Conservation (phyloP, 2,797 vertebrate species). For the Thamnophis elegans region DNA sequence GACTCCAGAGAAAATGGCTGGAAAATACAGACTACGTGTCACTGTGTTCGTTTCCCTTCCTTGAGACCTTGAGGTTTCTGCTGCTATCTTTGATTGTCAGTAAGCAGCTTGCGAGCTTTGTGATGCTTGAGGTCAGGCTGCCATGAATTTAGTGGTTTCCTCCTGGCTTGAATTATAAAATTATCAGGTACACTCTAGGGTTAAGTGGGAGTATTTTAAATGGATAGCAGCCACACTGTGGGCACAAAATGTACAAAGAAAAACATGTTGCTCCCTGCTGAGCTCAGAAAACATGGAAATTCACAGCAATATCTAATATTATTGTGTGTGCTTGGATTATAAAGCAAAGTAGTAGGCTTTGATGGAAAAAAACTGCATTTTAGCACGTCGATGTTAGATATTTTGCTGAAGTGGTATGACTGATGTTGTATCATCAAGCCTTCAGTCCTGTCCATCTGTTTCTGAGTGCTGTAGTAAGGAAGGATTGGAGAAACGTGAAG, state of each 20-base stretch:
- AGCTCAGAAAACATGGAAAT: not conserved
- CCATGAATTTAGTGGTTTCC: not conserved
- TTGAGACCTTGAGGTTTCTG: not conserved
- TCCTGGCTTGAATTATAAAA: not conserved
- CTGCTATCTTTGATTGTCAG: not conserved
- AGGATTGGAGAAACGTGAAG: not conserved
- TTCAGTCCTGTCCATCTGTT: not conserved
- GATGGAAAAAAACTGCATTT: not conserved
- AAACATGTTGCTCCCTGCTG: not conserved
- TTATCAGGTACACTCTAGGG: conserved; percentile 7
- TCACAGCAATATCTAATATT: not conserved
- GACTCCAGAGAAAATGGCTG: not conserved
- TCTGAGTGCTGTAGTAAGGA: not conserved
- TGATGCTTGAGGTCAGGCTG: not conserved
- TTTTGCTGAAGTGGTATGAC: not conserved
- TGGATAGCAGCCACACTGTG: conserved; percentile 20
- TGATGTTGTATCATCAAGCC: not conserved
- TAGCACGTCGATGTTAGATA: not conserved
- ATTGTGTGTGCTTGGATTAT: not conserved
- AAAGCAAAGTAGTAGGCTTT: too few relatives aligned
- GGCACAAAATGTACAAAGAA: not conserved
- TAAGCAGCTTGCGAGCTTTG: not conserved
- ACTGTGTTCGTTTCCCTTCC: not conserved
- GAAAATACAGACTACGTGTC: not conserved
- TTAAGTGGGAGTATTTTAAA: not conserved